These are phyloP conservation scores for Podabrus alpinus DNA, from an alignment of 2,888 invertebrate genomes.

Conservation along the genomic window DNA sequence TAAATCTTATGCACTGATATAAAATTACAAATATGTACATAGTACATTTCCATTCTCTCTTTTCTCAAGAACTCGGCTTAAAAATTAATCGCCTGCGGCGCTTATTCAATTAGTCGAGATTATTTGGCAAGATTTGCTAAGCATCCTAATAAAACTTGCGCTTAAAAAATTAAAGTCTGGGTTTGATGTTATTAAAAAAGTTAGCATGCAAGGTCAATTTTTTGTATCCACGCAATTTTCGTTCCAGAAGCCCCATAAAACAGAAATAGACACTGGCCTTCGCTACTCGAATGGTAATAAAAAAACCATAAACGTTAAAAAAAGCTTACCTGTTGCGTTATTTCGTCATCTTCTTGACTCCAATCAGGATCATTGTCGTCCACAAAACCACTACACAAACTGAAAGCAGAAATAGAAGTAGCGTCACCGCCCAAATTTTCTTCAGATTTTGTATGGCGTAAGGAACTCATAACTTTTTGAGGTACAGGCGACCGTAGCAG, in stretches of 20 bases:
- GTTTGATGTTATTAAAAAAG: background rate
- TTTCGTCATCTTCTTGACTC: constrained; percentile 97
- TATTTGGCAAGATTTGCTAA: too few relatives aligned
- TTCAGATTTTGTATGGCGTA: constrained; percentile 92
- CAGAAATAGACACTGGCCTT: background rate
- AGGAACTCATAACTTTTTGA: constrained; percentile 82
- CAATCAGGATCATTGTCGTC: constrained; percentile 71
- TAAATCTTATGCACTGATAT: background rate
- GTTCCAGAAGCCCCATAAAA: background rate
- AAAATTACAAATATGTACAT: background rate
- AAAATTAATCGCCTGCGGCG: background rate
- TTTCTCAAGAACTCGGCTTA: background rate
- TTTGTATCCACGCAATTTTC: constrained; percentile 4
- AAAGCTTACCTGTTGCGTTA: constrained; percentile 70
- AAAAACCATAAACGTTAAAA: background rate
- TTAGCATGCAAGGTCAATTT: constrained; percentile 2
- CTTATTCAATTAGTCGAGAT: too few relatives aligned
- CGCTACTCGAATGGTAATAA: background rate
- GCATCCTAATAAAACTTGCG: background rate
- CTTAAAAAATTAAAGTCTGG: background rate
- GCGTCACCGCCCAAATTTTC: constrained; percentile 73
- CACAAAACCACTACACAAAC: constrained; percentile 61
- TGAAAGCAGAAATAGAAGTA: constrained; percentile 53
- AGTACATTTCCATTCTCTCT: background rate
- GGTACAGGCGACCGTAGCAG: constrained; percentile 84